These are phyloP conservation scores for Mystacornis crossleyi DNA, from an alignment of 2,113 vertebrate genomes.

Conservation along the genomic window DNA sequence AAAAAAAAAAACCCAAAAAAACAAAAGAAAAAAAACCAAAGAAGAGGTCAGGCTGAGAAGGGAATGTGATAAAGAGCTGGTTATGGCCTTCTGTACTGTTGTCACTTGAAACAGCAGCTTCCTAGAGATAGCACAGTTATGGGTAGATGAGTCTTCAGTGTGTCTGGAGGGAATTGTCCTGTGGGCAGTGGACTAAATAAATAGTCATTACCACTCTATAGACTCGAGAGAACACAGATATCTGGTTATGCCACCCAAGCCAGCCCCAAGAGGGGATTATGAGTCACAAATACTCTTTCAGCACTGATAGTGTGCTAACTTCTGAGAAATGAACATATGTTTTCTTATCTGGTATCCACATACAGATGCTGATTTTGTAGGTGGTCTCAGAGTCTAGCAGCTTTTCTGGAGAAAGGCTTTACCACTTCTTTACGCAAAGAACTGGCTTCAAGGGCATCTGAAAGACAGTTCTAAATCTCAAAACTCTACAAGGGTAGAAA, in stretches of 20 bases:
- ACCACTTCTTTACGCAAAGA: neutral
- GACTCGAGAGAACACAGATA: neutral
- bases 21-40: too few relatives aligned
- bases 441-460: neutral
- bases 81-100: conserved; percentile 15
- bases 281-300: neutral
- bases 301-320: neutral
- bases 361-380: neutral
- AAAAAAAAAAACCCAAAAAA: neutral
- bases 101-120: neutral
- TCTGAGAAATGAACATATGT: neutral
- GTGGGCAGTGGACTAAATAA: neutral
- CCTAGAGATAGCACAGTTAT: neutral
- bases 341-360: neutral
- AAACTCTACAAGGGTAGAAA: neutral
- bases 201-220: neutral
- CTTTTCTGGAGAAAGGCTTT: neutral
- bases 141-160: neutral
- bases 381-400: neutral
- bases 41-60: neutral
- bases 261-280: neutral
- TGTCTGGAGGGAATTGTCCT: neutral
- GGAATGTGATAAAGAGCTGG: conserved; percentile 1
- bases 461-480: neutral
- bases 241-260: neutral